A percentile compares a stretch with the other conserved stretches of the same genome.
Evolutionary conservation across 2,113 vertebrate species (phyloP).

Genomic region (Scolopax mira): DNA sequence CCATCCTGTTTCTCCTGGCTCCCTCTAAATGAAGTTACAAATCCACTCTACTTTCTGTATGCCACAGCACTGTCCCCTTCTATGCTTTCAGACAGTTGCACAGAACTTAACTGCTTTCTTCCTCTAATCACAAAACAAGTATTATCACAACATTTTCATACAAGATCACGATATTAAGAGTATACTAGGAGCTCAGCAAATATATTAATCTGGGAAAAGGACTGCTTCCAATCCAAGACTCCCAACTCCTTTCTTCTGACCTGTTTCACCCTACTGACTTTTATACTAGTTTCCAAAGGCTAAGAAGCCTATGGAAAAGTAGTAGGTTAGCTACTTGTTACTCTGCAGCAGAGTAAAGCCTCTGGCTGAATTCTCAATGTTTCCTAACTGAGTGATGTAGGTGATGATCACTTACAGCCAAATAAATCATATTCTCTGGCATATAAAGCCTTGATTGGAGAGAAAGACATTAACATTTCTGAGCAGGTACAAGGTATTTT

Average conservation of each 20-base stretch:
- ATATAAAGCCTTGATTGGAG: not conserved
- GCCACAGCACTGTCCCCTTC: not conserved
- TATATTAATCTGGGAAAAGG: not conserved
- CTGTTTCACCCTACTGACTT: not conserved
- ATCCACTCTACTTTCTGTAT: not conserved
- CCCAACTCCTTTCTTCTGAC: not conserved
- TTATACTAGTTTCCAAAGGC: not conserved
- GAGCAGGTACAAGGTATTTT: not conserved
- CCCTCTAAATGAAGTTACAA: not conserved
- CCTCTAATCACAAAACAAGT: not conserved
- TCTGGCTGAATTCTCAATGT: not conserved
- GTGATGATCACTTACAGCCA: not conserved
- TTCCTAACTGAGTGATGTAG: not conserved
- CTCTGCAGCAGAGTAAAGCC: not conserved
- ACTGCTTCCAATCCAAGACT: not conserved
- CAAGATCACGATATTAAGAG: not conserved
- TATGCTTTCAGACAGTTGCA: not conserved
- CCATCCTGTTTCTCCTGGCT: not conserved
- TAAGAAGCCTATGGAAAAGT: not conserved
- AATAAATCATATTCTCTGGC: not conserved
- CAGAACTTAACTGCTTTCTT: not conserved
- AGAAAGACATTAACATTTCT: not conserved
- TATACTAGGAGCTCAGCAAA: not conserved
- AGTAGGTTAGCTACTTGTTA: not conserved
- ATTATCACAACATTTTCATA: not conserved